These are phyloP conservation scores for Brachionus rubens DNA, from an alignment of 1,140 invertebrate species.

Conservation along the genomic window DNA sequence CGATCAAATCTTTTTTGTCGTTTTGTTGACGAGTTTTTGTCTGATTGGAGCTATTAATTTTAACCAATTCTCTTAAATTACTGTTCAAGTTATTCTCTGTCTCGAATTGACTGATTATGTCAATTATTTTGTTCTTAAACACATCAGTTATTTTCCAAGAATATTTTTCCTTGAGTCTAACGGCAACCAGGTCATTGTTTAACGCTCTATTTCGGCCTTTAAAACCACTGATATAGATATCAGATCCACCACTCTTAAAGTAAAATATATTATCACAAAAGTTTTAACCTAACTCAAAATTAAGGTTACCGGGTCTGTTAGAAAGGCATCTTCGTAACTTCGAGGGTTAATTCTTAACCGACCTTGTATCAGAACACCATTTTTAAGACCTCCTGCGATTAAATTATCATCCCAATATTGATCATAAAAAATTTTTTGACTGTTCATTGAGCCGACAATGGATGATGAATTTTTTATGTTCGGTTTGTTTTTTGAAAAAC, in stretches of 20 bases:
- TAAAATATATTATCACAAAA: neutral
- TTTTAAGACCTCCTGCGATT: neutral
- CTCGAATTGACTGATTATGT: neutral
- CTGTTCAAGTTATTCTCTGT: neutral
- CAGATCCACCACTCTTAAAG: conserved; percentile 64
- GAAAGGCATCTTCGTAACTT: conserved; percentile 74
- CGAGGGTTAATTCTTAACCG: conserved; percentile 75
- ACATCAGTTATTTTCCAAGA: conserved; percentile 60
- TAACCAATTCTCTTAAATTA: no score
- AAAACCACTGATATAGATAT: conserved; percentile 71
- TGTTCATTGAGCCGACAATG: no score
- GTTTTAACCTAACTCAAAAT: neutral
- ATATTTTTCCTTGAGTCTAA: conserved; percentile 63
- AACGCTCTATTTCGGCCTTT: conserved; percentile 74
- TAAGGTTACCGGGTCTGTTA: conserved; percentile 65
- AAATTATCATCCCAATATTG: conserved; percentile 12
- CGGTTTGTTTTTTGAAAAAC: no score
- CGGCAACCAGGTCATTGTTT: conserved; percentile 75
- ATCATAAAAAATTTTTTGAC: no score
- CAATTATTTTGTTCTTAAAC: neutral
- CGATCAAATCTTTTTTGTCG: neutral
- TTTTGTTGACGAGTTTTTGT: no score
- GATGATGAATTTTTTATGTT: no score
- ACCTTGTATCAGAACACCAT: conserved; percentile 63
- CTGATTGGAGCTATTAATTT: no score